Conservation (phyloP, 64 coral and sea anemone species). For the Porites australiensis region DNA sequence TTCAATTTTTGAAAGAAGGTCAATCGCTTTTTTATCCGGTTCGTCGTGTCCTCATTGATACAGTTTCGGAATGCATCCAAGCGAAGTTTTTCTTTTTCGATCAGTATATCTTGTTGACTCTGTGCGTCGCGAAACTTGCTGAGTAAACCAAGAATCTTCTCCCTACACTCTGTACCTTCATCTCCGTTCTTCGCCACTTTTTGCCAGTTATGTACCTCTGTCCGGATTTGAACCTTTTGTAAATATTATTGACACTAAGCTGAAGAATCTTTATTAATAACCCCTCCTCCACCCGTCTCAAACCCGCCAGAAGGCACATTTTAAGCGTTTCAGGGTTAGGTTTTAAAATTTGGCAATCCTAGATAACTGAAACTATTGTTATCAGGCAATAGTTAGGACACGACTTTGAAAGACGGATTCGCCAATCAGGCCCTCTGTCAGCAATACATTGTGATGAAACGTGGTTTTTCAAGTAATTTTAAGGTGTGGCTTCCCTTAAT, state of each 20-base stretch:
- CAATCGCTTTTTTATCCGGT: slow-evolving; percentile 88
- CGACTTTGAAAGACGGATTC: too few relatives aligned
- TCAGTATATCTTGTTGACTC: slow-evolving; percentile 84
- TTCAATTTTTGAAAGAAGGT: slow-evolving; percentile 89
- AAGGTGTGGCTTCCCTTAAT: too few relatives aligned
- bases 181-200: slow-evolving; percentile 78
- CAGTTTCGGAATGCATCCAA: slow-evolving; percentile 95
- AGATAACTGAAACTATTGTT: too few relatives aligned
- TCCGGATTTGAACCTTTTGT: slow-evolving; percentile 84
- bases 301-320: too few relatives aligned
- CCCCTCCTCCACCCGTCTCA: too few relatives aligned
- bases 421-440: too few relatives aligned
- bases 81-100: slow-evolving; percentile 95
- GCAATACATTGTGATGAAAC: too few relatives aligned
- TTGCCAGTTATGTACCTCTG: slow-evolving; percentile 92
- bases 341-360: too few relatives aligned
- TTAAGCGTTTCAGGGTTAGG: too few relatives aligned
- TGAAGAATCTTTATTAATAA: too few relatives aligned
- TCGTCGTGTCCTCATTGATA: slow-evolving; percentile 98
- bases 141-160: slow-evolving; percentile 84
- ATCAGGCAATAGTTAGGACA: too few relatives aligned
- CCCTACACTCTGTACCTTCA: slow-evolving; percentile 78
- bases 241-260: neutral
- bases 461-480: too few relatives aligned
- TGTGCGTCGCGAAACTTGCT: slow-evolving; percentile 87